phyloP scores from a whole-genome alignment of 2,113 vertebrate species.

The Urocolius indicus region DNA sequence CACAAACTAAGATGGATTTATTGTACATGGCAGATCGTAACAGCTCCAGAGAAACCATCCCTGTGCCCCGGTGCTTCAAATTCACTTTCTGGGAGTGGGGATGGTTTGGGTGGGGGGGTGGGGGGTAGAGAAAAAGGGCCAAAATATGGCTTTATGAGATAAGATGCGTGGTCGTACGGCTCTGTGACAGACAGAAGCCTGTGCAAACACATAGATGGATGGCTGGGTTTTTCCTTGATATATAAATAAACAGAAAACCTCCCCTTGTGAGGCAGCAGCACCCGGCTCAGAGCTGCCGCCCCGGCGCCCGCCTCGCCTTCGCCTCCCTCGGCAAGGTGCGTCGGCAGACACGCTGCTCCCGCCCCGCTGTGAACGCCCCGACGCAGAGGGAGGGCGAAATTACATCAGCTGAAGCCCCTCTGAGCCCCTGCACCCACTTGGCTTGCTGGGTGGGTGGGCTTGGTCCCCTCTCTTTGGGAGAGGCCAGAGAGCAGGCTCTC shows the following conservation, averaged over 20 bases:
- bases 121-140: neutral
- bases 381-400: neutral
- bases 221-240: neutral
- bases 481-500: neutral
- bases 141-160: slow-evolving; percentile 66
- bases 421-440: neutral
- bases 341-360: slow-evolving; percentile 9
- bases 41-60: slow-evolving; percentile 70
- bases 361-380: neutral
- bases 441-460: neutral
- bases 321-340: slow-evolving; percentile 49
- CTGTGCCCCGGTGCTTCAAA: slow-evolving; percentile 63
- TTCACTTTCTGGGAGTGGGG: slow-evolving; percentile 32
- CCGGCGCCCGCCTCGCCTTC: slow-evolving; percentile 35
- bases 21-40: slow-evolving; percentile 70
- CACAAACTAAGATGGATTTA: slow-evolving; percentile 74
- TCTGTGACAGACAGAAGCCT: slow-evolving; percentile 41
- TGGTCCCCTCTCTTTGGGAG: neutral
- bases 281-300: neutral
- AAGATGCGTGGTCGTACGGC: slow-evolving; percentile 42
- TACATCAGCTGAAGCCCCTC: neutral
- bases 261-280: neutral
- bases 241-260: slow-evolving; percentile 67
- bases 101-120: no score
- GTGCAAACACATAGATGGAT: slow-evolving; percentile 11